Conservation (phyloP, 2,888 invertebrate species). For the Masnerella sp. region DNA sequence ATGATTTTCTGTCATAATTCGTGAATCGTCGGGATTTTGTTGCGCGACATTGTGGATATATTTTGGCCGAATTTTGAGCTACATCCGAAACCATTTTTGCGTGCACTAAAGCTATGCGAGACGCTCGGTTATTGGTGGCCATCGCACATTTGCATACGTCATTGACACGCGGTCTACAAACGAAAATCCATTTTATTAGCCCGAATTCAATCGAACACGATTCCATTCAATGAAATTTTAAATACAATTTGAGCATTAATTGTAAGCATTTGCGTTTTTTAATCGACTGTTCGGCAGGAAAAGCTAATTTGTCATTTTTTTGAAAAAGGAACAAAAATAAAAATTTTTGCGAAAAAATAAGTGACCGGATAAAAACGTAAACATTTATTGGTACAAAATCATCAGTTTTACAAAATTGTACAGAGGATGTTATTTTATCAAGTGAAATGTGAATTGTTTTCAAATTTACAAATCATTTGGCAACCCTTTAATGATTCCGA, state of each 20-base stretch:
- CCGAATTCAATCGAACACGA: constrained; percentile 18
- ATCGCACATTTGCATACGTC: constrained; percentile 45
- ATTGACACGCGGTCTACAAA: constrained; percentile 29
- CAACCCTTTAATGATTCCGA: no score
- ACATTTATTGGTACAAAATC: neutral
- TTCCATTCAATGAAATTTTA: constrained; percentile 25
- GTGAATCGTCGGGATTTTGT: constrained; percentile 27
- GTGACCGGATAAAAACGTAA: no score
- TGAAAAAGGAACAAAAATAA: no score
- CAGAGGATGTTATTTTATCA: neutral
- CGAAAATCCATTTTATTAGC: constrained; percentile 34
- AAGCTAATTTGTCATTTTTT: neutral
- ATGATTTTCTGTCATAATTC: constrained; percentile 43
- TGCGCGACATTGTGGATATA: constrained; percentile 16
- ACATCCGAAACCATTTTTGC: constrained; percentile 27
- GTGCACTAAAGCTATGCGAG: constrained; percentile 15
- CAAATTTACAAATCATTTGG: neutral
- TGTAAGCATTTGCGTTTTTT: neutral
- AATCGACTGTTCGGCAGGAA: neutral
- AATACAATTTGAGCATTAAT: constrained; percentile 12
- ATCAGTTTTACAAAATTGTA: neutral
- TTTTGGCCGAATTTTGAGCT: constrained; percentile 12
- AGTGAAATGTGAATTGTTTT: neutral
- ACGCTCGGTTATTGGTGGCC: constrained; percentile 35
- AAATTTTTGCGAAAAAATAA: no score